Evolutionary conservation across 1,140 invertebrate genomes (phyloP).

Genomic region (Glossosoma conforme): DNA sequence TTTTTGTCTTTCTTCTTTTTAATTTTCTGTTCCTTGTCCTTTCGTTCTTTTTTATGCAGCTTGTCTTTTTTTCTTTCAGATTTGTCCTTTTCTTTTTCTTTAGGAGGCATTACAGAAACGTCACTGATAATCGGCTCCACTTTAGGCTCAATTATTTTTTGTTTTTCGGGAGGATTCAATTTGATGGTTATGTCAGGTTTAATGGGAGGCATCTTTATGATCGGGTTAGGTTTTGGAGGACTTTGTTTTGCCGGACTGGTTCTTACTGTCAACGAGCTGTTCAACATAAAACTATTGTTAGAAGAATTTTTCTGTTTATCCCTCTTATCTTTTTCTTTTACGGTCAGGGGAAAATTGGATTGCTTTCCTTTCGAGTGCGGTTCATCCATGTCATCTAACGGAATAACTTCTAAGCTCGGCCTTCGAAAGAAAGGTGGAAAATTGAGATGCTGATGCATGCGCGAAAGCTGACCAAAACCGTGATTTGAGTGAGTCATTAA

Average conservation of each 20-base stretch:
- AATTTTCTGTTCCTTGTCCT: constrained; percentile 61
- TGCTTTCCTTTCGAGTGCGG: constrained; percentile 42
- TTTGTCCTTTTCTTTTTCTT: constrained; percentile 49
- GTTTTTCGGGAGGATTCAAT: constrained; percentile 45
- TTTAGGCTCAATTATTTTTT: constrained; percentile 34
- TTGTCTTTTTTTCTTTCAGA: constrained; percentile 60
- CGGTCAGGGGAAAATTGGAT: constrained; percentile 25
- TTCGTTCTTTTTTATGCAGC: constrained; percentile 66
- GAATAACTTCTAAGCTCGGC: constrained; percentile 49
- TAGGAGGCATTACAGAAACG: constrained; percentile 32
- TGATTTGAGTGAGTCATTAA: constrained; percentile 34
- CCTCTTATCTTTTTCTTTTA: constrained; percentile 42
- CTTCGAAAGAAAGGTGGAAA: constrained; percentile 40
- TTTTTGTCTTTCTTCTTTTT: constrained; percentile 79
- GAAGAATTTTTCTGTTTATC: constrained; percentile 47
- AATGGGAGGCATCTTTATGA: constrained; percentile 44
- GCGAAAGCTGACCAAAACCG: constrained; percentile 51
- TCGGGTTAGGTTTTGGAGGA: constrained; percentile 42
- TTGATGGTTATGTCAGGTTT: constrained; percentile 50
- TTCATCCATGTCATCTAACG: constrained; percentile 44
- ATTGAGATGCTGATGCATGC: constrained; percentile 40
- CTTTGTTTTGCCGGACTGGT: constrained; percentile 18
- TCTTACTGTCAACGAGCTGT: constrained; percentile 37
- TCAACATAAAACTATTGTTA: constrained; percentile 49
- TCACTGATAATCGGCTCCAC: constrained; percentile 21